Evolutionary conservation across 2,888 invertebrate species (phyloP), one percentile per base, ranked within the genome.

Genomic region (Eugnorisma glareosa): DNA sequence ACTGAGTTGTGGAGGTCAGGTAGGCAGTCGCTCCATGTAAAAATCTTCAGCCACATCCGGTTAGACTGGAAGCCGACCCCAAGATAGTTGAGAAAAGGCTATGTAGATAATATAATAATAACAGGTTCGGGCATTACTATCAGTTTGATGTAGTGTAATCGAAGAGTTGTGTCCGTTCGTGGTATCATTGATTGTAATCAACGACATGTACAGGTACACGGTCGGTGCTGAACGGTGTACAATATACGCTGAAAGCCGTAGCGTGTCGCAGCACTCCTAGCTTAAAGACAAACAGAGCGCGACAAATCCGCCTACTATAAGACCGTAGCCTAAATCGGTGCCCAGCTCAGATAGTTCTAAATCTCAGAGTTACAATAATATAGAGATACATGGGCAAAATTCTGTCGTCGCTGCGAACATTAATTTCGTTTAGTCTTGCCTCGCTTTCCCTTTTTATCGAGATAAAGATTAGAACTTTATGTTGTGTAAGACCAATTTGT

Each of bases 401-500:
- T 74, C 67, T 82, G 74, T 72, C 59, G 67, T 77, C 71, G 64
- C 74, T 75, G 66, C 68, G 57, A 84, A 82, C 74, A 86, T 74
- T 75, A 75, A 78, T 85, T 77, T 81, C 48, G 71, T 83, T 80
- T 79, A 76, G 59, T 85, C 43, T 73, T 66, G 77, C 61, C 7
- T 75, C 70, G 69, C 73, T 64, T 68, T 75, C 73, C 64, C 45
- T 82, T 84, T 85, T 85, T 82, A 81, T 79, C 75, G 75, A 48
- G 67, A 81, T 81, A 84, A 64, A 81, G 76, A 83, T 85, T 73
- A 75, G 67, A 82, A 79, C 37, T 84, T 84, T 85, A 79, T 86
- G 75, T 63, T 68, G 54, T 74, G 73, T 84, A 69, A 75, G 67
- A 43, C n/a, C 73, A 84, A 84, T 84, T 77, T 77, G 68, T 64